Conservation (phyloP, 92 coral and sea anemone species). For the Zoanthus solanderi region DNA sequence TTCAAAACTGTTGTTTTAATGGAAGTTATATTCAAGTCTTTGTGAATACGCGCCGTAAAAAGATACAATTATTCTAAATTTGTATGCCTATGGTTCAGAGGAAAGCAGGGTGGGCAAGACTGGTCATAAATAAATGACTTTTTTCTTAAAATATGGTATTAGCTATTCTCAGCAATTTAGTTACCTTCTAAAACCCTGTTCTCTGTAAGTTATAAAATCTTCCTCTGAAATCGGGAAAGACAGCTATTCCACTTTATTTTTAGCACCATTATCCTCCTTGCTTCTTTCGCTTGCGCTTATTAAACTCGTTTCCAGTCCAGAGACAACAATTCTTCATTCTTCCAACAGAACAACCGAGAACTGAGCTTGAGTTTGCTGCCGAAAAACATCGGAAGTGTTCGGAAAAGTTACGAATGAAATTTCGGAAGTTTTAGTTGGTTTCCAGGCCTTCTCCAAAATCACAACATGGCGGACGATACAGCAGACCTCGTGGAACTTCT, state of each 20-base stretch:
- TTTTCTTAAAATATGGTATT: neutral
- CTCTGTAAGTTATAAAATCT: neutral
- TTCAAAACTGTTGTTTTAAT: neutral
- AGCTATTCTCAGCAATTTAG: neutral
- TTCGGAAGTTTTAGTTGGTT: neutral
- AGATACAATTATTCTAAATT: neutral
- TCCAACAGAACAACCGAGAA: neutral
- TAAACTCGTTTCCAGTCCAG: slow-evolving; percentile 22
- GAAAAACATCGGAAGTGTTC: neutral
- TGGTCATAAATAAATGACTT: neutral
- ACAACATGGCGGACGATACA: slow-evolving; percentile 77
- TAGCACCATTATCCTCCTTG: slow-evolving; percentile 18
- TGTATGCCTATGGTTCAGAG: neutral
- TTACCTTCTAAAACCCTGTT: slow-evolving; percentile 18
- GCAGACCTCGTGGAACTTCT: slow-evolving; percentile 65
- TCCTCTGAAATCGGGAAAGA: neutral
- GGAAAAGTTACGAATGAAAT: neutral
- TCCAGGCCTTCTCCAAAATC: slow-evolving; percentile 25
- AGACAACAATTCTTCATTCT: neutral
- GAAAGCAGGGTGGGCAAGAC: slow-evolving; percentile 6
- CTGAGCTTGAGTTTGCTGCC: neutral
- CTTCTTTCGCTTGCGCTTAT: neutral
- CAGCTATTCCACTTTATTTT: slow-evolving; percentile 4
- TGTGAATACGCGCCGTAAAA: neutral
- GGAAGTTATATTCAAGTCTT: neutral